Evolutionary conservation across 1,140 invertebrate genomes (phyloP), one percentile per base, ranked within the genome.

Genomic region (Drosophila nasuta): DNA sequence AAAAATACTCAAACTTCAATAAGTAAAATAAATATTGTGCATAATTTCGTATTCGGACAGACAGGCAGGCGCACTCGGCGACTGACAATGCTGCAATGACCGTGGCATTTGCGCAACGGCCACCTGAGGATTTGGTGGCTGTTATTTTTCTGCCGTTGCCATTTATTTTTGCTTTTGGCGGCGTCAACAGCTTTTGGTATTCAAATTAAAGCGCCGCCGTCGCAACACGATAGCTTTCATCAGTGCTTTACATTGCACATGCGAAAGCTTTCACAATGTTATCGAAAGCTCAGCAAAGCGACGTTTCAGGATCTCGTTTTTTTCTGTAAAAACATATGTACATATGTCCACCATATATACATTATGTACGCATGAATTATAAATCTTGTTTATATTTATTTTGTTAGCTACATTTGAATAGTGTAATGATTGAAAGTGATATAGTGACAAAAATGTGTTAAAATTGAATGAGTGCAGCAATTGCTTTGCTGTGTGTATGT

Each of bases 201-300:
- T 81, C 2, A 77, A 83, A 83, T 86, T 81, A 46, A 59, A 81
- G 78, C 78, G 78, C 78, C 79, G 75, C 5, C 25, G 20, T 25
- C 20, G 3, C 20, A 25, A 4, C 20, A 7, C 17, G 35, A 28
- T 33, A 77, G 77, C 81, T 76, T 66, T 30, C 0, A 10, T 38
- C 35, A 38, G 33, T 76, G 77, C 67, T 80, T 85, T 68, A 10
- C 7, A n/a, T 5, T 28, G 59, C 15, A 49, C 1, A 8, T 33
- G 33, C 56, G 17, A 49, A 38, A 51, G 30, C 43, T 48, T 62
- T 48, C 30, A 11, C 41, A 38, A 25, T 25, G 10, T 20, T 13
- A 43, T 57, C 51, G 30, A 54, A 54, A 35, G 51, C 51, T 30
- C 46, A 20, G 7, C 46, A 10, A 8, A 20, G 7, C 46, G 48